Conservation (phyloP, 2,113 vertebrate species). For the Isichthys henryi region DNA sequence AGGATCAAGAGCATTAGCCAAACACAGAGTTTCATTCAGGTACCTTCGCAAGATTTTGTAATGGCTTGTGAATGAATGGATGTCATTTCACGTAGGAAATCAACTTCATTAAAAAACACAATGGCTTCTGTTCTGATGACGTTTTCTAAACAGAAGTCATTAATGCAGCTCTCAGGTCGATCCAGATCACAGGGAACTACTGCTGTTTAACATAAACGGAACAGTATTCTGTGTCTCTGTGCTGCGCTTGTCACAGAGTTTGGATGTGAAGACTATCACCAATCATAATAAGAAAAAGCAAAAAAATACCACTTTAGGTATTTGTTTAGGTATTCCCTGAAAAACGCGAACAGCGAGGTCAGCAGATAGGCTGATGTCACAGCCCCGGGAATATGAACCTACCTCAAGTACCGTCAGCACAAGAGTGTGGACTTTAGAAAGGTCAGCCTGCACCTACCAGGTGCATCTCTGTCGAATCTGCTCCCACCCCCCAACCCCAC, state of each 20-base stretch:
- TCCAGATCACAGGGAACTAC: neutral
- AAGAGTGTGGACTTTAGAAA: neutral
- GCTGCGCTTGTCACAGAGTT: neutral
- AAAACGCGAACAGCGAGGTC: neutral
- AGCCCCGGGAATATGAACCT: neutral
- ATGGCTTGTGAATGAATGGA: neutral
- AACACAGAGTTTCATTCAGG: neutral
- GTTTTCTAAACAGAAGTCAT: neutral
- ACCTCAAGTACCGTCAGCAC: neutral
- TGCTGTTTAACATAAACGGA: neutral
- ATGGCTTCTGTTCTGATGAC: neutral
- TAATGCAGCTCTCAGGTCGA: neutral
- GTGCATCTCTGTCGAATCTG: neutral
- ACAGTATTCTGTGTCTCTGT: neutral
- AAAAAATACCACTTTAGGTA: neutral
- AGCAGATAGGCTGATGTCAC: neutral
- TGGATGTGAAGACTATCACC: neutral
- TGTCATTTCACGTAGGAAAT: neutral
- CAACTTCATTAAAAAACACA: neutral
- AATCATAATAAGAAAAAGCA: neutral
- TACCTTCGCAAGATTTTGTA: neutral
- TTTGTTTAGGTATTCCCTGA: neutral
- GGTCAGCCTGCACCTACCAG: neutral
- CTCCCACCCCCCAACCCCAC: neutral
- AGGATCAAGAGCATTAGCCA: neutral